Percentiles rank a stretch among this genome's conserved stretches.
Conservation (phyloP, 2,113 vertebrate genomes). For the Phrynosoma platyrhinos region DNA sequence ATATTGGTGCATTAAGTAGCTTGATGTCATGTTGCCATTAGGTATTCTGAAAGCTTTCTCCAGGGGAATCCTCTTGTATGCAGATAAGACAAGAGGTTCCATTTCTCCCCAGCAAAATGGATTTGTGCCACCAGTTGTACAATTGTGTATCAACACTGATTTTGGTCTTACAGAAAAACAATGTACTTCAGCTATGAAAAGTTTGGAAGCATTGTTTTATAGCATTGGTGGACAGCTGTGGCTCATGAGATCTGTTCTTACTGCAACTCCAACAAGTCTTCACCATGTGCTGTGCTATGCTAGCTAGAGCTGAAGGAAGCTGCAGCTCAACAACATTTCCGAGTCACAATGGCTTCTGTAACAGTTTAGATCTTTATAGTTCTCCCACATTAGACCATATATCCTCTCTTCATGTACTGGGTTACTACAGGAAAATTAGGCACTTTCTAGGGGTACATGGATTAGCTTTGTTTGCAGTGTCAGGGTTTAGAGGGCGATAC, state of each 20-base stretch:
- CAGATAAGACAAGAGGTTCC: constrained; percentile 87
- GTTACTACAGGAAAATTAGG: neutral
- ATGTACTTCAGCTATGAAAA: no score
- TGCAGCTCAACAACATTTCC: constrained; percentile 43
- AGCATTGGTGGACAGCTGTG: no score
- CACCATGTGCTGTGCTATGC: no score
- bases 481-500: no score
- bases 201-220: no score
- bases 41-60: constrained; percentile 92
- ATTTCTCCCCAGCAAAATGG: constrained; percentile 93
- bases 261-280: no score
- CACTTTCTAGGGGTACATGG: neutral
- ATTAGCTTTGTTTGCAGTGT: neutral
- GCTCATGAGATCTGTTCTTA: no score
- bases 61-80: constrained; percentile 89
- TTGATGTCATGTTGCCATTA: constrained; percentile 86
- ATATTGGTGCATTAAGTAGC: constrained; percentile 87
- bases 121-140: constrained; percentile 92
- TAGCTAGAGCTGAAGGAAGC: no score
- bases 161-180: constrained; percentile 82
- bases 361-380: neutral
- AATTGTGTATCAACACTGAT: constrained; percentile 90
- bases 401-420: neutral
- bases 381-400: neutral
- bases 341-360: no score